Evolutionary conservation across 2,113 vertebrate species (phyloP), one percentile per base, ranked within the genome.

Genomic region (Lepus americanus): DNA sequence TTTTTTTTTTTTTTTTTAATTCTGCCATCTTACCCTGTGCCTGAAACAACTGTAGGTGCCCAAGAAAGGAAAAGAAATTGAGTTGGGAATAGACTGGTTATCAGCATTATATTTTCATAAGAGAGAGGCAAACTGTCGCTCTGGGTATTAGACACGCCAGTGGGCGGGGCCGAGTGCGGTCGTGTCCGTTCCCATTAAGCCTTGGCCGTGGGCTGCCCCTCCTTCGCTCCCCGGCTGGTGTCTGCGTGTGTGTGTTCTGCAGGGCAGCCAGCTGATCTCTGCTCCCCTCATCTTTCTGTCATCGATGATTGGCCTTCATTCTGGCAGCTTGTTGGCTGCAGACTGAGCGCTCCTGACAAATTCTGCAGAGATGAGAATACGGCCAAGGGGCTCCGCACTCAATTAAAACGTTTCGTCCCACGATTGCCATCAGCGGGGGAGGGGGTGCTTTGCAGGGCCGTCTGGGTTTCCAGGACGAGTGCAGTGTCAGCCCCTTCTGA

Each of bases 271-370:
- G 69, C 89, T 81, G 94, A 95, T 93, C 97, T 95, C 55, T 70
- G 87, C 49, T 91, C 93, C 93, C 97, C 95, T 96, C 96, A 97
- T 97, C 96, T 96, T 97, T 64, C 95, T 97, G 97, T 98, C 97
- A 95, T 95, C 96, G 94, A 53, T 77, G 97, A 98, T 92, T 96
- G 95, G 93, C 92, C 96, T 97, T 97, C 95, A 97, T 27, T 96
- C 93, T 90, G 94, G 96, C 98, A 98, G 98, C 63, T 98, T 98
- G 97, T 97, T 98, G 98, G 97, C 98, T 84, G 97, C 96, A 98
- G 97, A 96, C 78, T 0, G 84, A 97, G 97, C 76, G 90, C 76
- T 98, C 97, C 63, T 98, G 97, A 98, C 98, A 98, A 97, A 82
- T 96, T 96, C 97, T 94, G 95, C 97, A 97, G 97, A 97, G 96